phyloP scores from a whole-genome alignment of 2,113 vertebrate genomes.

The Psilopogon haemacephalus region DNA sequence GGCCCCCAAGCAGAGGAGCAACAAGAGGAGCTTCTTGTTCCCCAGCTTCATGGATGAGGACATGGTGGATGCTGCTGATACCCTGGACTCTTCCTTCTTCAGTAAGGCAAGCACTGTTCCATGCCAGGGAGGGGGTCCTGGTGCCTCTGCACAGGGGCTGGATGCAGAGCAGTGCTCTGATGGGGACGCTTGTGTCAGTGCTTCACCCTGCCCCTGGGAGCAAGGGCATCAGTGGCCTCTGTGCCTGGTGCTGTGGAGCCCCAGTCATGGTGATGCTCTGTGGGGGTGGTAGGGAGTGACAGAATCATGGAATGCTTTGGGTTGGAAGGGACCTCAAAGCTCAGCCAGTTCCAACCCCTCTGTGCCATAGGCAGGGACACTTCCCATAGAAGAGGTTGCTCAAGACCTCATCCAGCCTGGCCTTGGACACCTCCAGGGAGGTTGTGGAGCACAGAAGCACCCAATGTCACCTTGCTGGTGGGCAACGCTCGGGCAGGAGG shows the following conservation, averaged over 20 bases:
- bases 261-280: neutral
- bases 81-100: slow-evolving; percentile 88
- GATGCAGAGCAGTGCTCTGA: neutral
- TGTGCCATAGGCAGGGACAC: too few species aligned
- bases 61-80: slow-evolving; percentile 82
- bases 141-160: neutral
- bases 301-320: too few species aligned
- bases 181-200: rapidly evolving
- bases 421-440: too few species aligned
- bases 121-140: neutral
- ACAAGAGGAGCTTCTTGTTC: slow-evolving; percentile 86
- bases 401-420: too few species aligned
- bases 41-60: slow-evolving; percentile 93
- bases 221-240: neutral
- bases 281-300: neutral
- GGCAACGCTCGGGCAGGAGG: rapidly evolving
- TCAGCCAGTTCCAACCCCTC: too few species aligned
- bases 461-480: too few species aligned
- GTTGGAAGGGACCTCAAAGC: too few species aligned
- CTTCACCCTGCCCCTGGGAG: neutral
- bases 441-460: too few species aligned
- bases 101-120: slow-evolving; percentile 86
- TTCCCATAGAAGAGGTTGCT: too few species aligned
- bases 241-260: rapidly evolving
- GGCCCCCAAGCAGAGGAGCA: slow-evolving; percentile 67